These are phyloP conservation scores for Microplitis mediator DNA, from an alignment of 1,140 invertebrate genomes.

Conservation along the genomic window DNA sequence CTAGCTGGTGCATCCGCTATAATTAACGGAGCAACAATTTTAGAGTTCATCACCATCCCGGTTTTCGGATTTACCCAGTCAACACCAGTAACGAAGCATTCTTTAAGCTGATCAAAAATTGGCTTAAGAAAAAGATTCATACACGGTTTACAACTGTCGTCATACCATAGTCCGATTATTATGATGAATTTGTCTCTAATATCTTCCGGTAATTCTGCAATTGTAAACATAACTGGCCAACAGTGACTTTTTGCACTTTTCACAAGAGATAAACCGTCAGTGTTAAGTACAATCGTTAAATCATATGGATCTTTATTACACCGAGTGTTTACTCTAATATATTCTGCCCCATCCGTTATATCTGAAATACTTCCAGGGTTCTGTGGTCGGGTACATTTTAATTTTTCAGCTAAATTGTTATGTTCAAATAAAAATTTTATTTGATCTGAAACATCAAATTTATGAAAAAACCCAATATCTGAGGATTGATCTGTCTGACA, in stretches of 20 bases:
- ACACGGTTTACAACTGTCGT: conserved; percentile 15
- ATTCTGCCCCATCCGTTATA: conserved; percentile 32
- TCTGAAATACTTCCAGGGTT: conserved; percentile 17
- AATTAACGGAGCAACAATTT: conserved; percentile 22
- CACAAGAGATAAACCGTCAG: conserved; percentile 30
- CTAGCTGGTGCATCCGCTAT: conserved; percentile 28
- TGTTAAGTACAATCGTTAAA: conserved; percentile 32
- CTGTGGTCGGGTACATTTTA: not conserved
- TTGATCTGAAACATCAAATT: conserved; percentile 28
- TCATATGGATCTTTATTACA: conserved; percentile 22
- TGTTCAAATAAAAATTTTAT: conserved; percentile 32
- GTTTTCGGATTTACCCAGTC: conserved; percentile 3
- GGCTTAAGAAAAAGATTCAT: conserved; percentile 32
- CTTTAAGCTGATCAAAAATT: conserved; percentile 19
- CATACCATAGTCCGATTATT: conserved; percentile 28
- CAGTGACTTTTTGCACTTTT: conserved; percentile 29
- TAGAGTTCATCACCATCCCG: not conserved
- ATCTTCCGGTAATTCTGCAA: conserved; percentile 30
- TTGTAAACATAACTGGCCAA: conserved; percentile 30
- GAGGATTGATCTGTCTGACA: conserved; percentile 6
- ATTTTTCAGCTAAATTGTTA: conserved; percentile 27
- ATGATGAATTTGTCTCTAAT: conserved; percentile 22
- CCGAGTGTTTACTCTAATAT: conserved; percentile 26
- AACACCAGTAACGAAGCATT: conserved; percentile 16
- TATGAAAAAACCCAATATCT: conserved; percentile 20